Evolutionary conservation across 2,888 invertebrate species (phyloP).

Genomic region (Pseudoips prasinana): DNA sequence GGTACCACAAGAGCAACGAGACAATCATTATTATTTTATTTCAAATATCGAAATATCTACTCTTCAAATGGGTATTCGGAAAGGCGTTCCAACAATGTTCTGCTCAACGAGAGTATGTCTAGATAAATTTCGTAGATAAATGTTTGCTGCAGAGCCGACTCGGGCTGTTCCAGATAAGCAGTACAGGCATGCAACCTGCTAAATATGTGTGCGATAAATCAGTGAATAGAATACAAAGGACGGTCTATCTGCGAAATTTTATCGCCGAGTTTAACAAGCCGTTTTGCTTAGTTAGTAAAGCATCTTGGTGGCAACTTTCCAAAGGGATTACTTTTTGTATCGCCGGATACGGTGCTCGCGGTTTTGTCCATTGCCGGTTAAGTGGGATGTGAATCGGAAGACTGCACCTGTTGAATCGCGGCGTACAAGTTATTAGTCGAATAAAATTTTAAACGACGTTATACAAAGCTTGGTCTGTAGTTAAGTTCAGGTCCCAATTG

Average conservation of each 20-base stretch:
- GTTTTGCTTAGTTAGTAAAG: conserved; percentile 16
- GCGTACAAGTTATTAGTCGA: no score
- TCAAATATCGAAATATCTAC: conserved; percentile 22
- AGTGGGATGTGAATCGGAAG: conserved; percentile 10
- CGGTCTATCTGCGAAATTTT: conserved; percentile 26
- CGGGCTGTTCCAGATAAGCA: conserved; percentile 45
- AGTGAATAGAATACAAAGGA: conserved; percentile 40
- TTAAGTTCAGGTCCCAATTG: no score
- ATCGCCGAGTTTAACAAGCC: conserved; percentile 28
- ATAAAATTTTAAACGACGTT: no score
- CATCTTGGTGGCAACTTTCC: conserved; percentile 14
- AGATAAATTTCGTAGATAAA: conserved; percentile 58
- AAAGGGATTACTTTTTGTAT: conserved; percentile 15
- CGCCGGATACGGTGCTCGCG: conserved; percentile 9
- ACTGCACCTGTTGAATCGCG: conserved; percentile 19
- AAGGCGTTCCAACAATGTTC: conserved; percentile 26
- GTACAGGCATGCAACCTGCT: conserved; percentile 44
- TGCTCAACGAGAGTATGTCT: conserved; percentile 36
- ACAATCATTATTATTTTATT: no score
- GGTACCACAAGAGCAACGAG: no score
- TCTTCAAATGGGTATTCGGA: conserved; percentile 31
- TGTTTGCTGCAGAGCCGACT: conserved; percentile 39
- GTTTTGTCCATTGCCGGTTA: conserved; percentile 7
- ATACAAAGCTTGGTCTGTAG: no score
- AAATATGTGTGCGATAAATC: conserved; percentile 56